These are phyloP conservation scores for Urocitellus parryii DNA, from an alignment of 2,113 vertebrate genomes.

Conservation along the genomic window DNA sequence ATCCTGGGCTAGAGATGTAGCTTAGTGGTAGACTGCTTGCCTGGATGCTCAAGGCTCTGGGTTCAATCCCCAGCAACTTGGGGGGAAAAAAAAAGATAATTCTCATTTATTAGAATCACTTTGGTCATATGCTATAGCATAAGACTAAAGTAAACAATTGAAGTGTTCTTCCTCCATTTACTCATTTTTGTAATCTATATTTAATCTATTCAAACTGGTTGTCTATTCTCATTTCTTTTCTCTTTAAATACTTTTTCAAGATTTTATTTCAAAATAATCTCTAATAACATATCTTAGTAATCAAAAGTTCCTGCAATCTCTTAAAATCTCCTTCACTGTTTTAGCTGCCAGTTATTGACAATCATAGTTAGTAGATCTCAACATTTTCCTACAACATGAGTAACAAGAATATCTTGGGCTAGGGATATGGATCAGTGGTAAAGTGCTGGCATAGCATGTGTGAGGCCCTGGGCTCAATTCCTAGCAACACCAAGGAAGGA, in stretches of 20 bases:
- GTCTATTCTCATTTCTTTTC: background rate
- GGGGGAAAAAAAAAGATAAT: background rate
- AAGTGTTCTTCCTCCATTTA: background rate
- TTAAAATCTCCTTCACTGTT: conserved; percentile 6
- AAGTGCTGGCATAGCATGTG: too few species aligned
- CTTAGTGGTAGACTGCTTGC: background rate
- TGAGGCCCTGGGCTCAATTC: too few species aligned
- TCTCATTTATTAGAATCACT: background rate
- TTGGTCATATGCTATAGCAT: background rate
- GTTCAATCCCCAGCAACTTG: background rate
- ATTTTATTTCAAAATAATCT: conserved; percentile 43
- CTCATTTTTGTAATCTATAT: conserved; percentile 13
- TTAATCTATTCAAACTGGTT: conserved; percentile 15
- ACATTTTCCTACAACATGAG: conserved; percentile 43
- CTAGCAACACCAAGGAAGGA: too few species aligned
- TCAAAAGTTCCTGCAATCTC: conserved; percentile 30
- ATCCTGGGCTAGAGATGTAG: too few species aligned
- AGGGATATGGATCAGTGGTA: too few species aligned
- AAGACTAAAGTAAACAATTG: conserved; percentile 21
- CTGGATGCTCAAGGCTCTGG: too few species aligned
- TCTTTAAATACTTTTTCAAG: background rate
- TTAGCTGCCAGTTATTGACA: conserved; percentile 17
- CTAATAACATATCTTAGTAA: conserved; percentile 18
- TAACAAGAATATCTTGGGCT: conserved; percentile 27
- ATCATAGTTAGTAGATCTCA: background rate